Base-by-base conservation (phyloP, 2,888 invertebrate genomes). In the Chloromyia formosa region DNA sequence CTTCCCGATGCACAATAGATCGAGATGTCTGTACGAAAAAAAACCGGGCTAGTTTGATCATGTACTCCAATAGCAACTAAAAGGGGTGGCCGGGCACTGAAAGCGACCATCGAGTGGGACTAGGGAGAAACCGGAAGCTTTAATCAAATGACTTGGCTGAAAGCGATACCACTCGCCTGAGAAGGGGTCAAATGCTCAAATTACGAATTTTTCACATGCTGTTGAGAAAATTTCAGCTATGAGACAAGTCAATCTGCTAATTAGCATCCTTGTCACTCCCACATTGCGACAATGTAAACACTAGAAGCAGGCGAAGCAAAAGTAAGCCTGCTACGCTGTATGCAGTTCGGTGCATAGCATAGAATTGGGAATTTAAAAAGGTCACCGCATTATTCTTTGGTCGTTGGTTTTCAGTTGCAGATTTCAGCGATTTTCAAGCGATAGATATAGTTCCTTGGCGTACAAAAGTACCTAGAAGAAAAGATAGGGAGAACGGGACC, bases 51-150 rank as follows among this genome's bases (percentile, higher is more conserved):
- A 66, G 40, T 22, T 9, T 49, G 10, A 9, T 20, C 66, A 49
- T 12, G 9, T 45, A 22, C 22, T 16, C 35, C 16, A 22, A 66
- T 9, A 20, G 49, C 2, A 14, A 49, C 27, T 45, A 14, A 45
- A 66, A 49, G 45, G 45, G 20, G n/a, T n/a, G n/a, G n/a, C n/a
- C n/a, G n/a, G n/a, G n/a, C n/a, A n/a, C n/a, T n/a, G n/a, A n/a
- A n/a, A n/a, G n/a, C n/a, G n/a, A n/a, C n/a, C n/a, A n/a, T n/a
- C n/a, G n/a, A n/a, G n/a, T 9, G 22, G 12, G 45, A 18, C n/a
- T 66, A 45, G 23, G 40, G 45, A 9, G 66, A 56, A 56, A 58
- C 71, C 71, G 71, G 71, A 71, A 71, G 23, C 53, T 71, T 71
- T 58, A 71, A 71, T 71, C 56, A 71, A 53, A 71, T 40, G 71